Conservation (phyloP, 2,797 vertebrate genomes). For the Malurus splendens region DNA sequence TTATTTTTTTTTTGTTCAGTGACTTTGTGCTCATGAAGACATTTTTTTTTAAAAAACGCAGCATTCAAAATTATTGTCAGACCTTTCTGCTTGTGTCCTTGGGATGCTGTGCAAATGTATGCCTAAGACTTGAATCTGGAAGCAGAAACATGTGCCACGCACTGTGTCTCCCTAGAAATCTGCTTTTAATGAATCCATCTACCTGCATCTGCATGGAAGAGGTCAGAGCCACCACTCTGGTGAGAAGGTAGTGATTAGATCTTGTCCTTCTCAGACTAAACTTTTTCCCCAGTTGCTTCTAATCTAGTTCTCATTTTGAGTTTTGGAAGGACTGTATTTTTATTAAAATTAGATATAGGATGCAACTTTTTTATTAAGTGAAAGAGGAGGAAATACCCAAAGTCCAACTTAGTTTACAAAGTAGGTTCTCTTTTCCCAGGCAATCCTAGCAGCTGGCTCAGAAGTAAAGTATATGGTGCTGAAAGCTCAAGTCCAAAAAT, state of each 20-base stretch:
- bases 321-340: neutral
- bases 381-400: neutral
- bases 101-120: neutral
- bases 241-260: neutral
- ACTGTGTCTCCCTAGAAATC: neutral
- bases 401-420: neutral
- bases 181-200: neutral
- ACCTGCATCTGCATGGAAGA: fast-evolving
- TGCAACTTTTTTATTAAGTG: neutral
- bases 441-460: neutral
- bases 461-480: neutral
- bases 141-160: neutral
- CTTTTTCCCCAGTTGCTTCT: neutral
- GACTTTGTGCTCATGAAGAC: neutral
- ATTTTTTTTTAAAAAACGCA: neutral
- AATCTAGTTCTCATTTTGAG: neutral
- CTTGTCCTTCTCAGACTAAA: neutral
- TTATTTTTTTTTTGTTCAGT: neutral
- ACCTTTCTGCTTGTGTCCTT: neutral
- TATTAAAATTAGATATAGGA: neutral
- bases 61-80: too few relatives aligned
- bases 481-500: neutral
- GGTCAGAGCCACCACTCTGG: neutral
- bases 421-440: neutral
- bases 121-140: neutral